phyloP scores from a whole-genome alignment of 2,797 vertebrate genomes.

The Rhadinocentrus ornatus region DNA sequence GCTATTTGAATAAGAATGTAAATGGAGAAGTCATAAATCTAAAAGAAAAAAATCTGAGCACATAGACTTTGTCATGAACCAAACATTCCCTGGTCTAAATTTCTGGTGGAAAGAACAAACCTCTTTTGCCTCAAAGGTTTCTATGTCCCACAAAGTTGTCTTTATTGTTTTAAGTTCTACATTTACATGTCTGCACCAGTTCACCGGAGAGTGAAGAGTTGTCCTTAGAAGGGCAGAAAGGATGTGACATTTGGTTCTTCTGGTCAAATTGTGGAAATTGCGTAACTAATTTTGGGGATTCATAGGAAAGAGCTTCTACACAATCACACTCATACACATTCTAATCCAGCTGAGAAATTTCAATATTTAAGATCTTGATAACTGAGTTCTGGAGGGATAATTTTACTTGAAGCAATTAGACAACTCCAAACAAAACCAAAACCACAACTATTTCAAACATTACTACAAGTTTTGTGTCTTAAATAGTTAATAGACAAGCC shows the following conservation, averaged over 20 bases:
- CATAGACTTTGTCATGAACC: slow-evolving; percentile 22
- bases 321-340: slow-evolving; percentile 21
- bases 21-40: slow-evolving; percentile 38
- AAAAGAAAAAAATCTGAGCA: slow-evolving; percentile 3
- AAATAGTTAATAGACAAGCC: slow-evolving; percentile 44
- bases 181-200: slow-evolving; percentile 62
- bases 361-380: slow-evolving; percentile 44
- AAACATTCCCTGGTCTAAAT: slow-evolving; percentile 43
- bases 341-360: slow-evolving; percentile 48
- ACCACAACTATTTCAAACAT: slow-evolving; percentile 68
- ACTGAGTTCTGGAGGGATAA: slow-evolving; percentile 17
- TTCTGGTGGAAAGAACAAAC: slow-evolving; percentile 38
- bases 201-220: slow-evolving; percentile 40
- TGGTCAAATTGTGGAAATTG: slow-evolving; percentile 55
- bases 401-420: slow-evolving; percentile 53
- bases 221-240: slow-evolving; percentile 62
- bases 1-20: slow-evolving; percentile 27
- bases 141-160: slow-evolving; percentile 56
- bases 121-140: slow-evolving; percentile 61
- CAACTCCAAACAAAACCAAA: slow-evolving; percentile 49
- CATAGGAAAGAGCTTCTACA: slow-evolving; percentile 24
- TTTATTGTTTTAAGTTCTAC: slow-evolving; percentile 76
- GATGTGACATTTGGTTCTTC: slow-evolving; percentile 52
- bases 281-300: slow-evolving; percentile 59
- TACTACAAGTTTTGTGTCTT: slow-evolving; percentile 51